phyloP scores from a whole-genome alignment of 2,113 vertebrate genomes.

The Paraplagusia blochii region DNA sequence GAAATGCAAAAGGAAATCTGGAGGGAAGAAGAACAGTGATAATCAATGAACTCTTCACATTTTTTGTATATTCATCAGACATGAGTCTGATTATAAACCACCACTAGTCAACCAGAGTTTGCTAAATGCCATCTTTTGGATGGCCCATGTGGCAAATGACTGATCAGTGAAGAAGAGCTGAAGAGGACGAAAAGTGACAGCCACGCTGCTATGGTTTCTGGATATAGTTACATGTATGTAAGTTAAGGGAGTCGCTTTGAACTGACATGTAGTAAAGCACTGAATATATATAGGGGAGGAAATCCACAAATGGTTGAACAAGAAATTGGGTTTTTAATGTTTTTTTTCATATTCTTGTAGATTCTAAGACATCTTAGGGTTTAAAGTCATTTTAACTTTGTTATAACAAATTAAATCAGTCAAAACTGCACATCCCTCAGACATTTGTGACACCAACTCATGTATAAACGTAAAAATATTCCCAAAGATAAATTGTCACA shows the following conservation, averaged over 20 bases:
- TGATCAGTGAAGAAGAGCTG: no score
- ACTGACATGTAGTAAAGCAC: slow-evolving; percentile 66
- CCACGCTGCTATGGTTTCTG: background rate
- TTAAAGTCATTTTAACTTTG: slow-evolving; percentile 7
- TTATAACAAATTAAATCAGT: background rate
- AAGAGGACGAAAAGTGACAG: background rate
- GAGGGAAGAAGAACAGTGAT: background rate
- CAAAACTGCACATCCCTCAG: no score
- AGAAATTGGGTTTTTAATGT: slow-evolving; percentile 14
- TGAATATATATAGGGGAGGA: slow-evolving; percentile 51
- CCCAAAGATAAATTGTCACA: slow-evolving; percentile 11
- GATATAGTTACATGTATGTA: background rate
- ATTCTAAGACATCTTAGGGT: slow-evolving; percentile 6
- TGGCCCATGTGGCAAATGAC: no score
- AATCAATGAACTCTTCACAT: background rate
- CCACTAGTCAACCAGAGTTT: background rate
- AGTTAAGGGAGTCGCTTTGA: slow-evolving; percentile 59
- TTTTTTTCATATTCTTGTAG: slow-evolving; percentile 9
- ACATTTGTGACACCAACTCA: no score
- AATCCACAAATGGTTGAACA: no score
- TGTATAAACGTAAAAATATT: background rate
- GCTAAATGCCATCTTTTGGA: background rate
- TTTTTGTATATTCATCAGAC: no score
- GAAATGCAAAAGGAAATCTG: background rate
- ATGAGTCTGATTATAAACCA: no score